These are phyloP conservation scores for Lutjanus argentimaculatus DNA, from an alignment of 2,797 vertebrate species.

Conservation along the genomic window DNA sequence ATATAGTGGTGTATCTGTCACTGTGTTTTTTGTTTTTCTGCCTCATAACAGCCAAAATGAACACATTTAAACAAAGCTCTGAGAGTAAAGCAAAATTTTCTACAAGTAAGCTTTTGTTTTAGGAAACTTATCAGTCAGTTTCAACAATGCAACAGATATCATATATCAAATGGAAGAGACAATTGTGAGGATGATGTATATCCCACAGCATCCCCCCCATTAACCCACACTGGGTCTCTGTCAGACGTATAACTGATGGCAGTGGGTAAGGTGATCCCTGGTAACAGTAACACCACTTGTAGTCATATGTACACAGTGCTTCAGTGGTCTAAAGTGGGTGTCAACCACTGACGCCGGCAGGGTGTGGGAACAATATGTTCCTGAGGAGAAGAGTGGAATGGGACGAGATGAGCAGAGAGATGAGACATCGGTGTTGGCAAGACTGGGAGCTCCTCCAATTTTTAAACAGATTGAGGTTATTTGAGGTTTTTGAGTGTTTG, in stretches of 20 bases:
- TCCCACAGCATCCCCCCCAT: conserved; percentile 5
- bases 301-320: conserved; percentile 78
- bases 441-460: neutral
- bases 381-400: conserved; percentile 41
- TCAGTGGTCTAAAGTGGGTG: conserved; percentile 80
- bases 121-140: neutral
- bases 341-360: conserved; percentile 65
- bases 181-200: conserved; percentile 20
- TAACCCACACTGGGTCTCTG: conserved; percentile 46
- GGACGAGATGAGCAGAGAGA: conserved; percentile 37
- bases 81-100: neutral
- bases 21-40: too few species aligned
- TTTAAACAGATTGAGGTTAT: conserved; percentile 9
- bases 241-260: conserved; percentile 74
- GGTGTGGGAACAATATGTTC: conserved; percentile 68
- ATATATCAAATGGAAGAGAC: neutral
- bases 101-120: neutral
- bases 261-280: conserved; percentile 74
- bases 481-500: neutral
- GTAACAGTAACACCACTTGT: conserved; percentile 80
- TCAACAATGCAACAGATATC: neutral
- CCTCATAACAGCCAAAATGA: neutral
- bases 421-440: conserved; percentile 19
- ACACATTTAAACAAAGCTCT: neutral
- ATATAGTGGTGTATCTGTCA: neutral